Percentiles rank a stretch among this genome's conserved stretches.
phyloP scores from a whole-genome alignment of 2,113 vertebrate species.

The Sylvietta virens region DNA sequence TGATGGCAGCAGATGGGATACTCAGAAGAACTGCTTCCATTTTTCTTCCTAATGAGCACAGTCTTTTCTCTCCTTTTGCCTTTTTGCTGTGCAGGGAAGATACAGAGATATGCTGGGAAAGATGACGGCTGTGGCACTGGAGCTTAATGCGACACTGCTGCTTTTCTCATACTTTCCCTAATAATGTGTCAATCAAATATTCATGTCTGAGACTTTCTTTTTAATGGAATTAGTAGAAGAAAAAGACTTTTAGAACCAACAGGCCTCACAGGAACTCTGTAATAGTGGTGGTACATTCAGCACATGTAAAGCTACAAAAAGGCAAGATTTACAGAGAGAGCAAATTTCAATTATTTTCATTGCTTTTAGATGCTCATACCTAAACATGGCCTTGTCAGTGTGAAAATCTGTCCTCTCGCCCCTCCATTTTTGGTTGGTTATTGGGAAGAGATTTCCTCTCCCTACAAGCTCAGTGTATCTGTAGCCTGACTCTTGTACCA shows the following conservation, averaged over 20 bases:
- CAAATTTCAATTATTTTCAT: background rate
- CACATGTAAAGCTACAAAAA: background rate
- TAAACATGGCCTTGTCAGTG: background rate
- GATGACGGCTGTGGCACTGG: background rate
- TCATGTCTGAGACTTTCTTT: background rate
- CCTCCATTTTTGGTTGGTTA: background rate
- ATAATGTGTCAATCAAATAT: constrained; percentile 26
- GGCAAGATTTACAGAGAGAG: background rate
- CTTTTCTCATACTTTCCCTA: background rate
- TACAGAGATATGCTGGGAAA: background rate
- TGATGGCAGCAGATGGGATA: constrained; percentile 40
- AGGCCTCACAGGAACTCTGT: background rate
- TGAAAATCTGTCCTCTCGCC: background rate
- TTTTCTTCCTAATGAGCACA: constrained; percentile 59
- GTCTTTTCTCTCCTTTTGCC: constrained; percentile 22
- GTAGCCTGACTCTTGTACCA: background rate
- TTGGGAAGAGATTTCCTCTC: background rate
- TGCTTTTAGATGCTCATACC: background rate
- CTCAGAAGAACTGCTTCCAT: constrained; percentile 44
- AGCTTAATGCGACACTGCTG: background rate
- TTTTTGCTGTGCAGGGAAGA: background rate
- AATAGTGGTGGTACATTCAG: fast-evolving
- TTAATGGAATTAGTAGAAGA: constrained; percentile 18
- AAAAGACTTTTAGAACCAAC: background rate
- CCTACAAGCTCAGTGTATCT: background rate